Percentiles rank a stretch among this genome's conserved stretches.
These are phyloP conservation scores for Sebastes oblongus DNA, from an alignment of 2,797 vertebrate genomes.

Conservation along the genomic window DNA sequence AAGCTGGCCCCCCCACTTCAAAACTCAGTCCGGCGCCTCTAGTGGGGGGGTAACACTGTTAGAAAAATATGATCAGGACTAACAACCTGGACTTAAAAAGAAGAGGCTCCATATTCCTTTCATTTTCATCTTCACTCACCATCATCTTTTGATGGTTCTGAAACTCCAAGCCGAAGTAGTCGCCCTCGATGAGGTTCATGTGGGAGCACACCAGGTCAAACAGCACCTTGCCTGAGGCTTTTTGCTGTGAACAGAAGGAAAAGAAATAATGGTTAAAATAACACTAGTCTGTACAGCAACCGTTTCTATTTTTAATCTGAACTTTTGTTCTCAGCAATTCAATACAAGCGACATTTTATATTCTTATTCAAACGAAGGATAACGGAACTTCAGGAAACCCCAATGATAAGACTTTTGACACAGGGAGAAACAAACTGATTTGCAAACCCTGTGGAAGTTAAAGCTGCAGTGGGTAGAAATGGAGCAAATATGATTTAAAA, in stretches of 20 bases:
- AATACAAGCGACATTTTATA: conserved; percentile 8
- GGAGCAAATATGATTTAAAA: too few relatives aligned
- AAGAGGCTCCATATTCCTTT: background rate
- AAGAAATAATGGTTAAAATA: conserved; percentile 11
- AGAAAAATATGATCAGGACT: too few relatives aligned
- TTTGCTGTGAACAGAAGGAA: conserved; percentile 85
- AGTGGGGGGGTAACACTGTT: too few relatives aligned
- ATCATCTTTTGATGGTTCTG: conserved; percentile 94
- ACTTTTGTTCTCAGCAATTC: background rate
- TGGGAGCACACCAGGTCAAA: conserved; percentile 94
- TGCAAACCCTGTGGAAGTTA: conserved; percentile 1
- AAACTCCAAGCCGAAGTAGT: conserved; percentile 98
- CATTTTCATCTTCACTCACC: conserved; percentile 77
- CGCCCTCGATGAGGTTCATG: conserved; percentile 96
- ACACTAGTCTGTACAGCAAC: background rate
- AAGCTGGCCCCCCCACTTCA: too few relatives aligned
- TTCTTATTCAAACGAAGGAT: background rate
- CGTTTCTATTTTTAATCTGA: background rate
- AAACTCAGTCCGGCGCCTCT: too few relatives aligned
- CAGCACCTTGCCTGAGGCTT: conserved; percentile 92
- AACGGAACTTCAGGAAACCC: background rate
- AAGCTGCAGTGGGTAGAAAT: accelerated
- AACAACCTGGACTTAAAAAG: too few relatives aligned
- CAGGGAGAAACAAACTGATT: conserved; percentile 4
- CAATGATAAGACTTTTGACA: background rate